These are phyloP conservation scores for Cylindroiulus punctatus DNA, from an alignment of 2,888 invertebrate genomes.

Conservation along the genomic window DNA sequence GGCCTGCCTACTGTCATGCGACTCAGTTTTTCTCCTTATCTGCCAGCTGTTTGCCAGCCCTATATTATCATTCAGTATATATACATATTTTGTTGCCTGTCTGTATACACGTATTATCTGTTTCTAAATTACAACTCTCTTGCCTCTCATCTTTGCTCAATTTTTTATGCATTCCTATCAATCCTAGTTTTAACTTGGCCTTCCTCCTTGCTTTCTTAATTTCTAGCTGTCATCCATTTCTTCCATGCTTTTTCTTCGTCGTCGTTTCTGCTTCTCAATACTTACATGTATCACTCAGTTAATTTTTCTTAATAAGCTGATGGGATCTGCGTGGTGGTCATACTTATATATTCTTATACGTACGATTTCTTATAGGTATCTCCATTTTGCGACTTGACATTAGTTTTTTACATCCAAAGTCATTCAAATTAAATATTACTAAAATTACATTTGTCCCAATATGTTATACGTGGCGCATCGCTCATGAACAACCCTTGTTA, in stretches of 20 bases:
- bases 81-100: neutral
- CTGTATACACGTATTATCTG: neutral
- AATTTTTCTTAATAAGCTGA: conserved; percentile 33
- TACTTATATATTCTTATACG: neutral
- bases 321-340: neutral
- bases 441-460: too few relatives aligned
- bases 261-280: conserved; percentile 7
- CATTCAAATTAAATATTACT: too few relatives aligned
- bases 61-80: neutral
- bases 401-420: too few relatives aligned
- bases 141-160: conserved; percentile 12
- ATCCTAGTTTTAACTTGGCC: conserved; percentile 20
- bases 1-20: conserved; percentile 13
- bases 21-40: neutral
- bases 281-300: conserved; percentile 14
- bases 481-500: too few relatives aligned
- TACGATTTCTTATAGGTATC: too few relatives aligned
- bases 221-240: conserved; percentile 40
- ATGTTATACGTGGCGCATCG: too few relatives aligned
- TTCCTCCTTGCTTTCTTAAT: neutral
- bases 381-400: too few relatives aligned
- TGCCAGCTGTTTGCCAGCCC: conserved; percentile 22
- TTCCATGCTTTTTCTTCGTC: neutral
- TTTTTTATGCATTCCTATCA: conserved; percentile 37
- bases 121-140: conserved; percentile 8